Conservation (phyloP, 2,797 vertebrate genomes). For the Siniperca obscura region DNA sequence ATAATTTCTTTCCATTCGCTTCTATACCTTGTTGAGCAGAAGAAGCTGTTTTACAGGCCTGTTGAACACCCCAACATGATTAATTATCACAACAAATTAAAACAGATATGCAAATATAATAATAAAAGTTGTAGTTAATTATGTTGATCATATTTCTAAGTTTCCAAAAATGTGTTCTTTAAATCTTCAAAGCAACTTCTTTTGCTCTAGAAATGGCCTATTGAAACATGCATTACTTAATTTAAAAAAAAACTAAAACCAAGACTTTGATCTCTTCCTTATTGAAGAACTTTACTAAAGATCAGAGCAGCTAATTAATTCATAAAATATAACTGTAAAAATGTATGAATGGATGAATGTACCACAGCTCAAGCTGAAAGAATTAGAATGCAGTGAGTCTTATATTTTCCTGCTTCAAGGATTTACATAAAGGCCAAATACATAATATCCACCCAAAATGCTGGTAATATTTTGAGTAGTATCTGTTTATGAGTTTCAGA, state of each 20-base stretch:
- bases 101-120: background rate
- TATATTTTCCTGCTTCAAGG: background rate
- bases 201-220: background rate
- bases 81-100: background rate
- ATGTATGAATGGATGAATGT: background rate
- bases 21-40: background rate
- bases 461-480: background rate
- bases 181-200: slow-evolving; percentile 15
- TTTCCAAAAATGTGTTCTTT: background rate
- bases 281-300: background rate
- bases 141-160: background rate
- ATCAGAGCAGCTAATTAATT: slow-evolving; percentile 24
- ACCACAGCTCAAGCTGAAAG: background rate
- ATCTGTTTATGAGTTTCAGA: background rate
- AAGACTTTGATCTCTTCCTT: background rate
- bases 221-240: slow-evolving; percentile 12
- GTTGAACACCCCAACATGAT: background rate
- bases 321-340: background rate
- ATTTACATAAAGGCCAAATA: slow-evolving; percentile 1
- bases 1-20: too few species aligned
- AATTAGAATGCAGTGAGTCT: background rate
- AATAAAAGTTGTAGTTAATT: background rate
- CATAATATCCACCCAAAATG: background rate
- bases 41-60: background rate
- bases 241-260: background rate